Evolutionary conservation across 2,888 invertebrate species (phyloP), one percentile per base, ranked within the genome.

Genomic region (Saturnia pavonia): DNA sequence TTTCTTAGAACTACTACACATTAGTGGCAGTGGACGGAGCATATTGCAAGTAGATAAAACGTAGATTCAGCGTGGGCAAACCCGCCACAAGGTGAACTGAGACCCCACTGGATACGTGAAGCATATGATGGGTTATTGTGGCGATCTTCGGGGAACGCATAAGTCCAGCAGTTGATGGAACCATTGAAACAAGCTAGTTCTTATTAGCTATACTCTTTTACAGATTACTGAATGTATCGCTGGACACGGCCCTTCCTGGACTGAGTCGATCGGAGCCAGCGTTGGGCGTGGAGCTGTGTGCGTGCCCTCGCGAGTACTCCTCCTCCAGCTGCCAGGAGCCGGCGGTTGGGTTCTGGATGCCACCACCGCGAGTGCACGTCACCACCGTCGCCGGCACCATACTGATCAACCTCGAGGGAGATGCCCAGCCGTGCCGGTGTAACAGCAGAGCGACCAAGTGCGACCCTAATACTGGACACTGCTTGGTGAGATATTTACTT

Each of bases 311-410:
- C 0, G 95, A 95, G 73, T 99, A 98, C 91, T 95, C 96, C 75
- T 97, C 98, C 0, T 95, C 96, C 0, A 99, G 99, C 0, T 99
- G 99, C 88, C 99, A 99, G 91, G 96, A 97, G 84, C 97, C 98
- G 0, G 97, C 96, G 57, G 88, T 95, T 11, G 99, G 99, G 0
- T 98, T 96, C 88, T 97, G 97, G 95, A 96, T 96, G 85, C 95
- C 96, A 57, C 90, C 91, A 43, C 91, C 91, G 67, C 77, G 80
- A 40, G 82, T 88, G 7, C 92, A 83, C 66, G 85, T 91, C 88
- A 90, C 79, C 85, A 89, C 81, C 67, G 89, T 91, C 0, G 95
- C 96, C 54, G 96, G 96, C 19, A 96, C 96, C 0, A 96, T 96
- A 72, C 95, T 97, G 34, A 97, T 98, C 75, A 96, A 97, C 77